Evolutionary conservation across 2,797 vertebrate genomes (phyloP), one percentile per base, ranked within the genome.

Genomic region (Propithecus perrieri): DNA sequence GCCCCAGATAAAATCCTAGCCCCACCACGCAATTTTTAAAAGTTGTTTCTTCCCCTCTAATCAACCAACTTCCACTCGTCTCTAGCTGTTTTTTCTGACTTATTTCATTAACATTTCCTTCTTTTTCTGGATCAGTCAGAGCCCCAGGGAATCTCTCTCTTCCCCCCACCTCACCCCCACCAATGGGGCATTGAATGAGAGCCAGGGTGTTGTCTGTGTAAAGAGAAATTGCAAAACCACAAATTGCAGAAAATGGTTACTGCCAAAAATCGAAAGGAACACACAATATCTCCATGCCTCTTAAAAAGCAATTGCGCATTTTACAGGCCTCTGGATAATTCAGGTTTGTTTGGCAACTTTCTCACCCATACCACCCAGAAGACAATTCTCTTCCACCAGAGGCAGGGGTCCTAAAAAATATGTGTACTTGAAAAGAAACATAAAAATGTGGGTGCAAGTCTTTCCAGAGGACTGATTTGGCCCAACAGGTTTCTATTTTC

Each of bases 191-290:
- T 95, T 98, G 97, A 98, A 97, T 48, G 59, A 88, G 81, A 94
- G 97, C 97, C 98, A 98, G 96, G 94, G 94, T 96, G 97, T 98
- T 97, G 97, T 97, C 97, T 98, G 95, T 30, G 18, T 94, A 95
- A 96, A 97, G 98, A 98, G 97, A 98, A 98, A 98, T 97, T 95
- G 94, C 94, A 98, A 98, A 98, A 97, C 98, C 98, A 98, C 98
- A 98, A 98, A 98, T 98, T 97, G 95, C 96, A 97, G 94, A 97
- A 97, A 97, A 95, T 91, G 50, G 28, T 97, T 96, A 95, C 97
- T 97, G 98, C 98, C 98, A 97, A 95, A 97, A 97, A 96, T 94
- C 33, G 89, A 98, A 97, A 97, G 96, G 94, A 97, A 97, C 98
- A 96, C 89, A 97, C 97, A 94, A 95, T 97, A 97, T 98, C 96